Evolutionary conservation across 2,888 invertebrate species (phyloP), one percentile per base, ranked within the genome.

Genomic region (Myopa testacea): DNA sequence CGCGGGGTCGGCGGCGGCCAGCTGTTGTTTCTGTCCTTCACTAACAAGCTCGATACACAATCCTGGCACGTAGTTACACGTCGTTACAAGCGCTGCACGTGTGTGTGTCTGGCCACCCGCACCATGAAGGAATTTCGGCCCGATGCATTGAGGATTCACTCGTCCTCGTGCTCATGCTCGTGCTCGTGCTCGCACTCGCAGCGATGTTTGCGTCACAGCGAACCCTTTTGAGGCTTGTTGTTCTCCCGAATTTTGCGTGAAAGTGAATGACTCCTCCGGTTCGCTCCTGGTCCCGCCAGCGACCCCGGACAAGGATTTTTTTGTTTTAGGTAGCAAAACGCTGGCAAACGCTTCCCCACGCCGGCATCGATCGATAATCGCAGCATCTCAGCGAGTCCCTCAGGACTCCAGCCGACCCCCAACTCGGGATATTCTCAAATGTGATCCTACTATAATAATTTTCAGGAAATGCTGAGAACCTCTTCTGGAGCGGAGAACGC

Each of bases 311-410:
- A 73, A 71, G 26, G 62, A 67, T 70, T 40, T 76, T 3, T 34
- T 37, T 63, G 45, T 76, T 70, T 63, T 70, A 34, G 62, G 69
- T 14, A 60, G 34, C 62, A 62, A 45, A 60, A 45, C 58, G 58
- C 81, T 84, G 81, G 82, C 81, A 83, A 84, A 84, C 84, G 82
- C 10, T 83, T 84, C 84, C 82, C 84, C 84, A 85, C 86, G 84
- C 84, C 84, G 85, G 86, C 85, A 87, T 86, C 86, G 87, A 87
- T 88, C 84, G 84, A 82, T 86, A 26, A 4, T 79, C 83, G 7
- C 71, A 8, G 14, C 71, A 38, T 71, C 71, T 79, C 82, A 83
- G 58, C 16, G n/a, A 52, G 12, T 58, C n/a, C 58, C 12, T 3
- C n/a, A 16, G n/a, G 58, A 58, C 12, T 10, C n/a, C 8, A 14